Percentiles rank a stretch among this genome's conserved stretches.
Conservation (phyloP, 2,113 vertebrate genomes). For the Coryphaenoides rupestris region DNA sequence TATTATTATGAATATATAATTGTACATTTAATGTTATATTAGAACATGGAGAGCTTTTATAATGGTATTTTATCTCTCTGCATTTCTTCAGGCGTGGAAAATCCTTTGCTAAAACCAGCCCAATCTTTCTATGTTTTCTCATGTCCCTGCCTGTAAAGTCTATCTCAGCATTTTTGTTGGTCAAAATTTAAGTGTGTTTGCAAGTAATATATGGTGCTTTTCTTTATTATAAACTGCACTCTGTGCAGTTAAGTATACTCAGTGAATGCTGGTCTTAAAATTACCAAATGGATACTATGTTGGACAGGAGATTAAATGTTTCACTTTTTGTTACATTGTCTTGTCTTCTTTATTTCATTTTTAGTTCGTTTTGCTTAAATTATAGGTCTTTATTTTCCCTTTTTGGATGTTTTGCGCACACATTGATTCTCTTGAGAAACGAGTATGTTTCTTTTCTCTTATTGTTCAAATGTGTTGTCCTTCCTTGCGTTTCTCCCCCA, state of each 20-base stretch:
- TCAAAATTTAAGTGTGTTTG: conserved; percentile 20
- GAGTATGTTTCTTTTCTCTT: too few species aligned
- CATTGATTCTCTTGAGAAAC: too few species aligned
- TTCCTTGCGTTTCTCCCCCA: not conserved
- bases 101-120: conserved; percentile 34
- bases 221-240: conserved; percentile 29
- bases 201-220: conserved; percentile 30
- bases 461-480: too few species aligned
- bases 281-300: not conserved
- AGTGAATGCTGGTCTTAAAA: conserved; percentile 9
- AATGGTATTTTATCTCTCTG: conserved; percentile 27
- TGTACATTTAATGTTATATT: conserved; percentile 46
- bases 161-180: conserved; percentile 1
- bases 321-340: not conserved
- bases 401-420: too few species aligned
- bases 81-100: conserved; percentile 27
- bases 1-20: conserved; percentile 37
- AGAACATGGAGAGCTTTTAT: conserved; percentile 57
- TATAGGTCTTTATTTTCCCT: not conserved
- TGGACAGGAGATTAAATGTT: conserved; percentile 15
- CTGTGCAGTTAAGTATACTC: conserved; percentile 4
- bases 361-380: not conserved
- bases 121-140: conserved; percentile 10
- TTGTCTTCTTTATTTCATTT: not conserved
- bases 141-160: conserved; percentile 27